phyloP scores from a whole-genome alignment of 2,888 invertebrate species.

The Agrotis ipsilon region DNA sequence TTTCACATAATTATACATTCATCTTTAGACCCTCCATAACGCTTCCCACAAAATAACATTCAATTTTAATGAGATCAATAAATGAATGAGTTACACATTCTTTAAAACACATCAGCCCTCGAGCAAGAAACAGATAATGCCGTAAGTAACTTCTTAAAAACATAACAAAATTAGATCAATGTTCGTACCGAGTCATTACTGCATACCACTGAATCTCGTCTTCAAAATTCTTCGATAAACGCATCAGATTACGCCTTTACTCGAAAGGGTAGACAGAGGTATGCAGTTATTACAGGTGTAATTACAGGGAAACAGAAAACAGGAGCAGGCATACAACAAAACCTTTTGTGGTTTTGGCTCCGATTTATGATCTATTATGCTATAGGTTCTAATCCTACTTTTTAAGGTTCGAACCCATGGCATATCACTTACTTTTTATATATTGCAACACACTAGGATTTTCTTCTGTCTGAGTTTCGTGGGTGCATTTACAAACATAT shows the following conservation, averaged over 20 bases:
- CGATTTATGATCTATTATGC: background rate
- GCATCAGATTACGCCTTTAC: background rate
- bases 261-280: background rate
- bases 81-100: conserved; percentile 26
- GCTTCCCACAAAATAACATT: background rate
- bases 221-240: conserved; percentile 22
- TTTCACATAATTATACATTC: too few species aligned
- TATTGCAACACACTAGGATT: too few species aligned
- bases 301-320: background rate
- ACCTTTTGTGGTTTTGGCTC: too few species aligned
- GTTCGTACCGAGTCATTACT: conserved; percentile 22
- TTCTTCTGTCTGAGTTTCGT: too few species aligned
- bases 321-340: too few species aligned
- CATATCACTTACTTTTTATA: too few species aligned
- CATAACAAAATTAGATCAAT: conserved; percentile 25
- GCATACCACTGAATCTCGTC: conserved; percentile 15
- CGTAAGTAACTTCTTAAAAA: background rate
- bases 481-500: too few species aligned
- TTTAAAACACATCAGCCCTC: conserved; percentile 24
- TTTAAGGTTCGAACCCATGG: too few species aligned
- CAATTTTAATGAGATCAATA: conserved; percentile 21
- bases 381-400: too few species aligned
- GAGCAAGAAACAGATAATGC: conserved; percentile 14
- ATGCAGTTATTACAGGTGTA: background rate
- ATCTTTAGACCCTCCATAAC: background rate